A percentile compares a stretch with the other conserved stretches of the same genome.
phyloP scores from a whole-genome alignment of 1,140 invertebrate species.

The Drosophila teissieri region DNA sequence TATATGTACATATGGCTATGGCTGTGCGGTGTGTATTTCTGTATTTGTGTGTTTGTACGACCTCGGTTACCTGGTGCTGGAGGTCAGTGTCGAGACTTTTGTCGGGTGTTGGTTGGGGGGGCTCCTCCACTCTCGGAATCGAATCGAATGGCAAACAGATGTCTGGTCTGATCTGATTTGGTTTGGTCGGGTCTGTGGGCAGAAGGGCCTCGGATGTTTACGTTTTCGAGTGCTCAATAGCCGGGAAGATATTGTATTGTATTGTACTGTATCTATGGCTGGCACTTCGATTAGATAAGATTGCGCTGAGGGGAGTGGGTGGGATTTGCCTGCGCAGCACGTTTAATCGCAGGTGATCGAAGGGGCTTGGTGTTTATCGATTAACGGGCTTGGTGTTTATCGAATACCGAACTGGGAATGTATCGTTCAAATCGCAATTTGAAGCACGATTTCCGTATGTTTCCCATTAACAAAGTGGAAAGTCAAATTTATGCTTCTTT shows the following conservation, averaged over 20 bases:
- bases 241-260: background rate
- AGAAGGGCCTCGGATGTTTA: constrained; percentile 32
- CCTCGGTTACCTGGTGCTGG: constrained; percentile 53
- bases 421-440: constrained; percentile 1
- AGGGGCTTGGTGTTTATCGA: constrained; percentile 4
- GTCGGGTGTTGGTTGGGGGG: constrained; percentile 5
- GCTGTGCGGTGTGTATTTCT: constrained; percentile 3
- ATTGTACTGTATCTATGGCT: constrained; percentile 34
- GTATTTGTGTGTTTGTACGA: constrained; percentile 25
- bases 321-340: constrained; percentile 33
- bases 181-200: constrained; percentile 16
- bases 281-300: constrained; percentile 47
- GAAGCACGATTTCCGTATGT: background rate
- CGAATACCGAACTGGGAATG: constrained; percentile 7
- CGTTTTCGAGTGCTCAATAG: constrained; percentile 23
- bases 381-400: constrained; percentile 7
- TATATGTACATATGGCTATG: constrained; percentile 2
- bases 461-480: background rate
- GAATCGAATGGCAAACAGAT: constrained; percentile 44
- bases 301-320: constrained; percentile 11
- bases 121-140: constrained; percentile 15
- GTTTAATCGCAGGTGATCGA: constrained; percentile 40
- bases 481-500: background rate
- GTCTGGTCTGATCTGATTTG: constrained; percentile 17
- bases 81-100: constrained; percentile 63